Evolutionary conservation across 2,888 invertebrate species (phyloP), one percentile per base, ranked within the genome.

Genomic region (Tanaodytes sp.): DNA sequence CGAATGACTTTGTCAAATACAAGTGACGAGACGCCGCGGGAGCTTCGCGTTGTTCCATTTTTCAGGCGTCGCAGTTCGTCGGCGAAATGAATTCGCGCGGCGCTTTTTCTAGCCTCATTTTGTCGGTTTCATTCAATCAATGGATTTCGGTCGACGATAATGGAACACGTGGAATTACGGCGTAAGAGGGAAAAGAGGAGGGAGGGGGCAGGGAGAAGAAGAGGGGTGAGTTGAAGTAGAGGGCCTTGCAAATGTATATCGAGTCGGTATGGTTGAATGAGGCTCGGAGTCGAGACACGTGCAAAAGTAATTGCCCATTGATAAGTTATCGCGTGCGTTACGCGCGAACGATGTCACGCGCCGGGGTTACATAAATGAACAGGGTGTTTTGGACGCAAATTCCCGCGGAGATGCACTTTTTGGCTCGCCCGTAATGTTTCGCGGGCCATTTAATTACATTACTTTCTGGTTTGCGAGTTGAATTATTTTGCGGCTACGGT

Each of bases 231-330:
- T n/a, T n/a, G n/a, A n/a, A n/a, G n/a, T n/a, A n/a, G n/a, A n/a
- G n/a, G n/a, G n/a, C n/a, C n/a, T 11, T 4, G 16, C 23, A 39
- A 15, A 12, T 45, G 52, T 62, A 39, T 55, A 40, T 40, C 14
- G 48, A 14, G 40, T 40, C 33, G 62, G 46, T 46, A 40, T 33
- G 27, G 15, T 31, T 36, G 54, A 63, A 63, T 39, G 18, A 42
- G 33, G 40, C 55, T 46, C 51, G 43, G 27, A 37, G 43, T 3
- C 23, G 19, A 55, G 37, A 64, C 64, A 48, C 45, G 64, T 57
- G 64, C 57, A 57, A 23, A 64, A 64, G 43, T 64, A 64, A 64
- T 64, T 55, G 64, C 57, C 55, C 57, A 64, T 64, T 55, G 63
- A 63, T 63, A 63, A 55, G 54, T 62, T 54, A 62, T 62, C 62